Evolutionary conservation across 2,888 invertebrate genomes (phyloP), one percentile per base, ranked within the genome.

Genomic region (Ochropleura plecta): DNA sequence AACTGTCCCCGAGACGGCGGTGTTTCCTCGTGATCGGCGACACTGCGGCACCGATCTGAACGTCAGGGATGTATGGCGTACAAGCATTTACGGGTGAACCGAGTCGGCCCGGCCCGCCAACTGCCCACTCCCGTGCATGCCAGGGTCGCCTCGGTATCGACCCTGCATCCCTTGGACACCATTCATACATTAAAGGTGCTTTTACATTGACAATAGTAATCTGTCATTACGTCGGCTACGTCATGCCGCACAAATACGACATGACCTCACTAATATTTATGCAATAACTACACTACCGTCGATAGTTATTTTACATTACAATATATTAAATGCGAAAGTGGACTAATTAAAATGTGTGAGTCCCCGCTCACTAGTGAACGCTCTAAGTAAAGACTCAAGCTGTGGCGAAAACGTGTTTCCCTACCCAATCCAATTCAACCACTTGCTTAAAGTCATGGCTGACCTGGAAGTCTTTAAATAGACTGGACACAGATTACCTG

Each of bases 61-160:
- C 97, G 97, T 97, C 97, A 97, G 97, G 97, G 97, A 97, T 97
- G 96, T 97, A 97, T 96, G 96, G 95, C 94, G 97, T 96, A 96
- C 95, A 94, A 95, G 95, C 96, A 95, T 95, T 95, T 94, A 94
- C 95, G 95, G 92, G 90, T 93, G 94, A 91, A 88, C 87, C 90
- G 90, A 86, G 88, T 86, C 88, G 73, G 98, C 86, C 98, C 91
- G 97, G 97, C 79, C 97, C 97, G 40, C 97, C 98, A 57, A 55
- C 51, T 57, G 57, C 44, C 30, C 9, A 67, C 71, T 68, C 75
- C 76, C 71, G 67, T 76, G 62, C 46, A 97, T 98, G 98, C 97
- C 97, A 97, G 44, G 5, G 12, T 73, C 97, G 97, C 97, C 62
- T 93, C 67, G 81, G 79, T 99, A 97, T 98, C 97, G 49, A 97